phyloP scores from a whole-genome alignment of 1,140 invertebrate species.

The Lamellibrachia luymesi region DNA sequence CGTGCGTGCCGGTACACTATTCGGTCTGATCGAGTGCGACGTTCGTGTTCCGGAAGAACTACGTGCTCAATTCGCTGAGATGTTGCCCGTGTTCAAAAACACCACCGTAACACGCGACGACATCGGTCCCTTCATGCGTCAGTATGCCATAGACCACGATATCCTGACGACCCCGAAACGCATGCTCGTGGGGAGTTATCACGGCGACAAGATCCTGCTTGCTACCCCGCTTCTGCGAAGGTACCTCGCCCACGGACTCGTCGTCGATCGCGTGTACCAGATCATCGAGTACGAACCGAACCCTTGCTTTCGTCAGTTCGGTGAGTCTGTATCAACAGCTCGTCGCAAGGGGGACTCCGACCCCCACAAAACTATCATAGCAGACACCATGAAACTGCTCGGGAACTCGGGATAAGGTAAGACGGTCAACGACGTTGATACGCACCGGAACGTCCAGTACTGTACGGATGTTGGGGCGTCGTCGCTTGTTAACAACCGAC shows the following conservation, averaged over 20 bases:
- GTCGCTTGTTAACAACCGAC: background rate
- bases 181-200: constrained; percentile 19
- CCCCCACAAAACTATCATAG: constrained; percentile 9
- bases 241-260: too few species aligned
- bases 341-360: constrained; percentile 7
- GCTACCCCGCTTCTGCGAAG: constrained; percentile 25
- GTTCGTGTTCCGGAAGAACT: background rate
- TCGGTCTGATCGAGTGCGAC: constrained; percentile 6
- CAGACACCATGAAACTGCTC: constrained; percentile 14
- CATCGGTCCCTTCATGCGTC: constrained; percentile 29
- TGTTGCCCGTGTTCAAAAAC: constrained; percentile 28
- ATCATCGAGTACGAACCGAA: constrained; percentile 25
- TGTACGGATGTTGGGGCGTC: background rate
- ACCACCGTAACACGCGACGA: constrained; percentile 20
- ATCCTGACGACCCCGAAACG: constrained; percentile 16
- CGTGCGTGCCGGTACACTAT: too few species aligned
- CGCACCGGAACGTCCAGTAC: background rate
- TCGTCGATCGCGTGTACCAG: constrained; percentile 22
- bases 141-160: constrained; percentile 12
- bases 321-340: constrained; percentile 2
- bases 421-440: background rate
- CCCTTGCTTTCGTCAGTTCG: constrained; percentile 25
- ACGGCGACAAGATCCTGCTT: constrained; percentile 22
- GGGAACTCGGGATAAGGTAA: constrained; percentile 16
- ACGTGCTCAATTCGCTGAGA: background rate